phyloP scores from a whole-genome alignment of 1,140 invertebrate species.

The Andrena cerasifolii region DNA sequence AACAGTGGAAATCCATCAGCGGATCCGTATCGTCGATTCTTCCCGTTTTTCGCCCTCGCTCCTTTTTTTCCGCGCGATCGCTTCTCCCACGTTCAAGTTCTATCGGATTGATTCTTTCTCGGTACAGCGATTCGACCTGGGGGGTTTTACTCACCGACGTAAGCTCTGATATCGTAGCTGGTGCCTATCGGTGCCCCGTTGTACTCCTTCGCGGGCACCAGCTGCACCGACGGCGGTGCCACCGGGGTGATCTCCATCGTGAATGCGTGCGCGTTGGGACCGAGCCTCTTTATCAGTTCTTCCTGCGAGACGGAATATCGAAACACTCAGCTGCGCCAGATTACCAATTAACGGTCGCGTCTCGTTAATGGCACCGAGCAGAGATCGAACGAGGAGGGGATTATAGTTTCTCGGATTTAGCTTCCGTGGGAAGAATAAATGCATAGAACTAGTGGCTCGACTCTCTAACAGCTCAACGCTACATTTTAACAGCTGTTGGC shows the following conservation, averaged over 20 bases:
- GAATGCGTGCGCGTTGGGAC: slow-evolving; percentile 91
- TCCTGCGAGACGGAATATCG: slow-evolving; percentile 83
- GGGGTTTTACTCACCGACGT: slow-evolving; percentile 86
- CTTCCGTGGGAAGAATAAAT: too few relatives aligned
- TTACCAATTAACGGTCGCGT: too few relatives aligned
- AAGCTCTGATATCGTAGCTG: slow-evolving; percentile 91
- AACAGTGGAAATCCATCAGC: background rate
- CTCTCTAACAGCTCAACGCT: too few relatives aligned
- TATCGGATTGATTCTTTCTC: background rate
- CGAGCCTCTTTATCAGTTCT: slow-evolving; percentile 90
- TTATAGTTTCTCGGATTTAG: too few relatives aligned
- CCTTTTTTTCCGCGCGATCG: background rate
- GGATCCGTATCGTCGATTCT: too few relatives aligned
- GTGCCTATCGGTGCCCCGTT: slow-evolving; percentile 94
- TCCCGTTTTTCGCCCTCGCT: too few relatives aligned
- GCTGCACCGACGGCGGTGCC: slow-evolving; percentile 93
- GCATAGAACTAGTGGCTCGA: too few relatives aligned
- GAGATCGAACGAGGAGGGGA: too few relatives aligned
- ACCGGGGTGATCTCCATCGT: slow-evolving; percentile 90
- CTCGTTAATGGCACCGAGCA: too few relatives aligned
- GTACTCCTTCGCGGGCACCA: slow-evolving; percentile 95
- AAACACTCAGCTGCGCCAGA: too few relatives aligned
- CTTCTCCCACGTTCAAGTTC: background rate
- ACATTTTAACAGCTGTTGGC: too few relatives aligned
- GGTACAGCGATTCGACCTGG: too few relatives aligned